Base-by-base conservation (phyloP, 2,113 vertebrate species). In the Lota lota region DNA sequence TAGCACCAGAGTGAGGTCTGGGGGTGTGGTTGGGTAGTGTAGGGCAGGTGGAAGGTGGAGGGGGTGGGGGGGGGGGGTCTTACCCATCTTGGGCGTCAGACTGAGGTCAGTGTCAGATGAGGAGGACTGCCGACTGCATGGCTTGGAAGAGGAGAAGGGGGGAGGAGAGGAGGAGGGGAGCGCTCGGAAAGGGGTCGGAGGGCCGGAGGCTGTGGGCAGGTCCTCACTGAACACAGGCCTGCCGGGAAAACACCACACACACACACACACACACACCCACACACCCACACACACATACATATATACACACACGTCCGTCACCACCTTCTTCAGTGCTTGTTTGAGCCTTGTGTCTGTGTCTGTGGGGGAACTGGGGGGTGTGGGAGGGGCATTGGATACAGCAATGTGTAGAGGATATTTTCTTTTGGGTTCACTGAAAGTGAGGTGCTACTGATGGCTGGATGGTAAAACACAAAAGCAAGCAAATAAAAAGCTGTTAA, bases 51-150 rank as follows among this genome's bases (percentile, higher is more conserved):
- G 18, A 20, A 4, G 22, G 62, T 5, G 76, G 22, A 16, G 47
- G 47, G 28, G 12, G 3, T 28, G 67, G 59, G 57, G 67, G 68
- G 54, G 69, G 67, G 66, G 77, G 66, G 88, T 93, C 97, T 99
- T 99, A 99, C 97, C 97, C 90, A 95, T 99, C 93, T 98, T 99
- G 92, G 97, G 97, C 91, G 97, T 99, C 94, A 99, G 95, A 97
- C 97, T 99, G 95, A 99, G 95, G 93, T 99, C 97, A 93, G 97
- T 99, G 91, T 99, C 97, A 90, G 97, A 99, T 93, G 97, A 99
- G 88, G 97, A 99, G 92, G 97, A 99, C 93, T 99, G 97, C 90
- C 97, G 97, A 87, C 97, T 99, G 97, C 95, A 99, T 94, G 96
- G 96, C 95, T 99, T 99, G 95, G 94, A 98, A 91, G 97, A 96